phyloP scores from a whole-genome alignment of 2,888 invertebrate genomes.

The Chirona hameri region DNA sequence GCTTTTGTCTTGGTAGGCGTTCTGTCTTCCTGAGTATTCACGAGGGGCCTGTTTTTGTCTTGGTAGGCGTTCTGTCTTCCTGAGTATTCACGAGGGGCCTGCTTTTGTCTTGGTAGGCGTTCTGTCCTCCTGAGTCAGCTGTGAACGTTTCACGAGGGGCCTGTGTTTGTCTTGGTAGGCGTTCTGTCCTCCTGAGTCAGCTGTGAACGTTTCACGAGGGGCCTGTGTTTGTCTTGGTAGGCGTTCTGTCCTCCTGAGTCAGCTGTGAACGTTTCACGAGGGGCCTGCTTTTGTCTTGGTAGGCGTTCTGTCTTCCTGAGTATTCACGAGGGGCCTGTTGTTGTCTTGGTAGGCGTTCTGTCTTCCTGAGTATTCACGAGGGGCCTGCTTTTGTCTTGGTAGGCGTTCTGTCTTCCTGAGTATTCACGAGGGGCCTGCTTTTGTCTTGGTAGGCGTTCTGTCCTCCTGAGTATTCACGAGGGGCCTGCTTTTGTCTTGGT shows the following conservation, averaged over 20 bases:
- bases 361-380: slow-evolving; percentile 44
- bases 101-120: slow-evolving; percentile 52
- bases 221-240: slow-evolving; percentile 2
- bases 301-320: slow-evolving; percentile 75
- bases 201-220: too few species aligned
- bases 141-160: too few species aligned
- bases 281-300: background rate
- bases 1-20: slow-evolving; percentile 52
- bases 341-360: slow-evolving; percentile 60
- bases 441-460: slow-evolving; percentile 60
- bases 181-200: too few species aligned
- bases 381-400: background rate
- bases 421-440: too few species aligned
- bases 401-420: slow-evolving; percentile 75
- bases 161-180: slow-evolving; percentile 49
- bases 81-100: too few species aligned
- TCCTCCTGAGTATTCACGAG: slow-evolving; percentile 47
- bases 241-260: slow-evolving; percentile 81
- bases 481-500: background rate
- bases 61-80: slow-evolving; percentile 66
- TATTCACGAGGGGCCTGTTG: too few species aligned
- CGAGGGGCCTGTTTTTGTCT: too few species aligned
- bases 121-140: too few species aligned
- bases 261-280: too few species aligned
- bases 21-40: slow-evolving; percentile 62